phyloP scores from a whole-genome alignment of 2,888 invertebrate species.

The Empis livida region DNA sequence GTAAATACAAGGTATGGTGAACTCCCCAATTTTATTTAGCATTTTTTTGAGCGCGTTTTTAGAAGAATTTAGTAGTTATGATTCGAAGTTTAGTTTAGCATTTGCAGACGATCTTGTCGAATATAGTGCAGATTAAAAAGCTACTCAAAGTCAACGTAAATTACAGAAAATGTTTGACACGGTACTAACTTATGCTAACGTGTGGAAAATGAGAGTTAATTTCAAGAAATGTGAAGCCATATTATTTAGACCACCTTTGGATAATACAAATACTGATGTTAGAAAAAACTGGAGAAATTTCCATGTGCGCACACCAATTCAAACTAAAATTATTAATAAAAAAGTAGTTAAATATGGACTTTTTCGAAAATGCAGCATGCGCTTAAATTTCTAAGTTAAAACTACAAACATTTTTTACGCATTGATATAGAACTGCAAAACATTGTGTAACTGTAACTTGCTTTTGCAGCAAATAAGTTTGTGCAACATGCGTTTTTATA shows the following conservation, averaged over 20 bases:
- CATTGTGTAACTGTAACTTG: too few relatives aligned
- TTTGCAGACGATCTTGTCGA: too few relatives aligned
- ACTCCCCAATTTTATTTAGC: background rate
- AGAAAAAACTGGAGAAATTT: background rate
- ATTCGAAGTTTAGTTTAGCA: background rate
- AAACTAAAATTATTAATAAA: too few relatives aligned
- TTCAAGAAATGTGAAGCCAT: background rate
- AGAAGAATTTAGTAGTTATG: background rate
- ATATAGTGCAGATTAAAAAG: too few relatives aligned
- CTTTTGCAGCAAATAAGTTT: too few relatives aligned
- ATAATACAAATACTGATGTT: background rate
- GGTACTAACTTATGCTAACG: background rate
- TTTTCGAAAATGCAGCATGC: too few relatives aligned
- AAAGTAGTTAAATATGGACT: background rate
- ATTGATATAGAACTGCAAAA: too few relatives aligned
- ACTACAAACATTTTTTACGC: too few relatives aligned
- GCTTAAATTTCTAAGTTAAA: too few relatives aligned
- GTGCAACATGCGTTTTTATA: too few relatives aligned
- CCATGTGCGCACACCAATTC: background rate
- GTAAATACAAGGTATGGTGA: background rate
- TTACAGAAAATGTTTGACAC: background rate
- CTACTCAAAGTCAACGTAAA: background rate
- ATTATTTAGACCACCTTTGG: background rate
- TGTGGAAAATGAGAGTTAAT: background rate
- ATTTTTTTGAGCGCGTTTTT: background rate